Evolutionary conservation across 2,888 invertebrate species (phyloP).

Genomic region (Polyommatus icarus): DNA sequence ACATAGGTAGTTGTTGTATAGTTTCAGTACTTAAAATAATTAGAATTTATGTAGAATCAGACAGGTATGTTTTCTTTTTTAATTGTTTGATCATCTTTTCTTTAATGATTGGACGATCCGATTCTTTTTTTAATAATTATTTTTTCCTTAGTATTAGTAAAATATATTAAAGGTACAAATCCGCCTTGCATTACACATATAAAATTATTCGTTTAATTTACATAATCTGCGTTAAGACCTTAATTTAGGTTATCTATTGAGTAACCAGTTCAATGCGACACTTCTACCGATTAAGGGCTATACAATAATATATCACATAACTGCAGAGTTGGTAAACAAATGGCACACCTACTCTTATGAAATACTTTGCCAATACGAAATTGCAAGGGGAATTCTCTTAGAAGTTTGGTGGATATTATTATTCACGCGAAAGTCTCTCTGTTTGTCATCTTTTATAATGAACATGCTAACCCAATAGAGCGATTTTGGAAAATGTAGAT

Average conservation of each 20-base stretch:
- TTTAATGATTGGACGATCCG: no score
- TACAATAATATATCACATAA: conserved; percentile 15
- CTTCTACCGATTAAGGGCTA: conserved; percentile 19
- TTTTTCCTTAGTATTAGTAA: no score
- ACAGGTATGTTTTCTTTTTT: no score
- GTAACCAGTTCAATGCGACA: conserved; percentile 14
- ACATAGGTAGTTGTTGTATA: no score
- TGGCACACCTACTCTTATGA: conserved; percentile 11
- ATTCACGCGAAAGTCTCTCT: background rate
- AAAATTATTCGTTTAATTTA: conserved; percentile 8
- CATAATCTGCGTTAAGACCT: conserved; percentile 4
- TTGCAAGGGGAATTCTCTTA: background rate
- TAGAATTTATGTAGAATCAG: no score
- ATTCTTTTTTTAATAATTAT: no score
- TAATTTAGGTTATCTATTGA: conserved; percentile 17
- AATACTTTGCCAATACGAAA: background rate
- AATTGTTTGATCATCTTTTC: no score
- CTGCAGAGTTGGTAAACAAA: conserved; percentile 10
- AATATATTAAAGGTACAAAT: background rate
- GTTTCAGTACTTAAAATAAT: no score
- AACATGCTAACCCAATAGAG: no score
- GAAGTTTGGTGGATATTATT: background rate
- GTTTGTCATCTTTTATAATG: background rate
- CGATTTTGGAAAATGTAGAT: no score
- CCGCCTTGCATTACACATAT: background rate